These are phyloP conservation scores for Momotus momota DNA, from an alignment of 2,797 vertebrate species.

Conservation along the genomic window DNA sequence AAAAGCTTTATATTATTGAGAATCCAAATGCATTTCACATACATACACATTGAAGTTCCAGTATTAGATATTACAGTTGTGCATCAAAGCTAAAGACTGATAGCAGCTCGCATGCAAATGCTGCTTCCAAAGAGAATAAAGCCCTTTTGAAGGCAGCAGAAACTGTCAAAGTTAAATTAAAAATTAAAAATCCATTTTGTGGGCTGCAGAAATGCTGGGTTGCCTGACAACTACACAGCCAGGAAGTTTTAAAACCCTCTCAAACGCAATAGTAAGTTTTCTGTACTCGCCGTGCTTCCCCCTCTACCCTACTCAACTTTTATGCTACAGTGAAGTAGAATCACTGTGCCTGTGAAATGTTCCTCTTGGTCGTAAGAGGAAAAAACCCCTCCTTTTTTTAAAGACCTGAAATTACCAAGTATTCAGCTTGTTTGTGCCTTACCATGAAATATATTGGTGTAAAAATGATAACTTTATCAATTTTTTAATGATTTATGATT, in stretches of 20 bases:
- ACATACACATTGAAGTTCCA: background rate
- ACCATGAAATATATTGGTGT: background rate
- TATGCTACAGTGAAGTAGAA: background rate
- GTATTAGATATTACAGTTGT: background rate
- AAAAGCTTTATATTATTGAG: background rate
- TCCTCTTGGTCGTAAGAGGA: background rate
- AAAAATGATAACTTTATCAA: background rate
- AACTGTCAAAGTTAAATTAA: conserved; percentile 66
- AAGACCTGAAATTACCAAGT: conserved; percentile 6
- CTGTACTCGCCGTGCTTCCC: background rate
- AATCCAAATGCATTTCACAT: background rate
- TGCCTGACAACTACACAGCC: conserved; percentile 18
- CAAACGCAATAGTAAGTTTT: background rate
- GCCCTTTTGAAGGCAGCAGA: conserved; percentile 61
- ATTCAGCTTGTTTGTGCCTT: background rate
- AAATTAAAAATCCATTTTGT: conserved; percentile 61
- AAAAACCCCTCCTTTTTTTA: background rate
- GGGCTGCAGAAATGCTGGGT: conserved; percentile 31
- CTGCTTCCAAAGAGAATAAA: conserved; percentile 59
- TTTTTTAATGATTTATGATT: conserved; percentile 15
- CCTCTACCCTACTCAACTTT: background rate
- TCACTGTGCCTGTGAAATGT: background rate
- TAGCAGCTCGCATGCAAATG: conserved; percentile 43
- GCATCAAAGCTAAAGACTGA: conserved; percentile 43
- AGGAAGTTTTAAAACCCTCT: conserved; percentile 14